These are phyloP conservation scores for Dicranocentrus wangi DNA, from an alignment of 2,888 invertebrate species.

Conservation along the genomic window DNA sequence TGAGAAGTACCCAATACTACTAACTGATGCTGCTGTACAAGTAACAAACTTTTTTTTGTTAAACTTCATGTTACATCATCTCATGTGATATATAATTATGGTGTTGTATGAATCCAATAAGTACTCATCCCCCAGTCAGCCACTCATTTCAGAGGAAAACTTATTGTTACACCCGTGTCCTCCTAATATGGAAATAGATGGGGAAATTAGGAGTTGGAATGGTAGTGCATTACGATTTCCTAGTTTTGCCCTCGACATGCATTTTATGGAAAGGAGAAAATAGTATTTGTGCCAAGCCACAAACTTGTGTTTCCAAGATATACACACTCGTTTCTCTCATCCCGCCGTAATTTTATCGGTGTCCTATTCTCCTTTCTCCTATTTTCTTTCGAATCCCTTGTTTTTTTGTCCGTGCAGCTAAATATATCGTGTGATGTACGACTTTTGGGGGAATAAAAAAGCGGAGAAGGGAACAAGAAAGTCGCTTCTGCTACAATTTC, in stretches of 20 bases:
- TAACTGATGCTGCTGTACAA: too few relatives aligned
- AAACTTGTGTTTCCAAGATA: slow-evolving; percentile 2
- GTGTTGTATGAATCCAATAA: not conserved
- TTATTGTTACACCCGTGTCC: not conserved
- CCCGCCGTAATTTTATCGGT: slow-evolving; percentile 3
- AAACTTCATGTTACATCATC: not conserved
- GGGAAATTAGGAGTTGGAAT: too few relatives aligned
- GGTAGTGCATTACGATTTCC: too few relatives aligned
- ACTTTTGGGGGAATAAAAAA: slow-evolving; percentile 11
- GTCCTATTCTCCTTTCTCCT: slow-evolving; percentile 3
- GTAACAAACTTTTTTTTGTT: too few relatives aligned
- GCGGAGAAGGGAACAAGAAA: slow-evolving; percentile 23
- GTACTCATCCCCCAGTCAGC: not conserved
- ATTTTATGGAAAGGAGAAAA: not conserved
- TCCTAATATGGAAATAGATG: too few relatives aligned
- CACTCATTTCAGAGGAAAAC: not conserved
- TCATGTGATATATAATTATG: not conserved
- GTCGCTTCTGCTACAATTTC: slow-evolving; percentile 10
- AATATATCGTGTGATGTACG: slow-evolving; percentile 7
- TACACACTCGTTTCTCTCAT: too few relatives aligned
- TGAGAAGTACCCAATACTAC: too few relatives aligned
- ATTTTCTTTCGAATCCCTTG: not conserved
- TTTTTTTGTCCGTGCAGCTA: not conserved
- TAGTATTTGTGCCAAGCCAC: slow-evolving; percentile 17
- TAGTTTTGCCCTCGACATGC: too few relatives aligned